Evolutionary conservation across 2,888 invertebrate genomes (phyloP).

Genomic region (Trileptium ribeirensis): DNA sequence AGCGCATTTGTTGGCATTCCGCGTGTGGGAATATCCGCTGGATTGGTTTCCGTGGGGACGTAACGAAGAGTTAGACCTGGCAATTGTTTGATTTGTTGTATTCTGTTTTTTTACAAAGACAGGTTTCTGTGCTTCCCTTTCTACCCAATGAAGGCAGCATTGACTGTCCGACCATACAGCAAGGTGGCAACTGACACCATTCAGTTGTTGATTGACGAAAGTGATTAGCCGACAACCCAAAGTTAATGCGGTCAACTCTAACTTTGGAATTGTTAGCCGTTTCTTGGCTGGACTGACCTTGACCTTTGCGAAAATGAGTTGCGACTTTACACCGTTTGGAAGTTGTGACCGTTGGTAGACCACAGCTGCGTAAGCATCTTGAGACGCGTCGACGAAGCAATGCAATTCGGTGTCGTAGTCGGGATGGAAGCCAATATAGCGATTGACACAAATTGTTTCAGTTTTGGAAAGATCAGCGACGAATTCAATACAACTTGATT

Average conservation of each 20-base stretch:
- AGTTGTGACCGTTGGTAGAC: slow-evolving; percentile 31
- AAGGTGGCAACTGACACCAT: too few relatives aligned
- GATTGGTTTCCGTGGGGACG: too few relatives aligned
- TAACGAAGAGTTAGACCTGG: too few relatives aligned
- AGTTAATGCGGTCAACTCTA: slow-evolving; percentile 21
- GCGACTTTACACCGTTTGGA: neutral
- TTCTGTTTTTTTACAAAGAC: too few relatives aligned
- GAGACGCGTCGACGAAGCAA: slow-evolving; percentile 35
- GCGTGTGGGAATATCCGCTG: too few relatives aligned
- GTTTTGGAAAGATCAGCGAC: neutral
- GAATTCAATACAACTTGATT: neutral
- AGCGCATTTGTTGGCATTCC: too few relatives aligned
- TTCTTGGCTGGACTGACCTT: slow-evolving; percentile 40
- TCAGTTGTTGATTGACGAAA: too few relatives aligned
- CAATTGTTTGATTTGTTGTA: too few relatives aligned
- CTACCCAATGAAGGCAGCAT: slow-evolving; percentile 37
- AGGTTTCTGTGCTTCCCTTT: too few relatives aligned
- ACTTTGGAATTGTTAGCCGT: slow-evolving; percentile 31
- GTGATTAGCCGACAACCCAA: slow-evolving; percentile 22
- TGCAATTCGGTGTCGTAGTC: neutral
- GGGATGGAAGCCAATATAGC: too few relatives aligned
- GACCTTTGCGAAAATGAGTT: slow-evolving; percentile 30
- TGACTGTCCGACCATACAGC: slow-evolving; percentile 34
- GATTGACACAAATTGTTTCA: neutral
- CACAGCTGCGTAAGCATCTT: slow-evolving; percentile 35